Percentiles rank a stretch among this genome's conserved stretches.
phyloP scores from a whole-genome alignment of 2,797 vertebrate genomes.

The Poeciliopsis gracilis region DNA sequence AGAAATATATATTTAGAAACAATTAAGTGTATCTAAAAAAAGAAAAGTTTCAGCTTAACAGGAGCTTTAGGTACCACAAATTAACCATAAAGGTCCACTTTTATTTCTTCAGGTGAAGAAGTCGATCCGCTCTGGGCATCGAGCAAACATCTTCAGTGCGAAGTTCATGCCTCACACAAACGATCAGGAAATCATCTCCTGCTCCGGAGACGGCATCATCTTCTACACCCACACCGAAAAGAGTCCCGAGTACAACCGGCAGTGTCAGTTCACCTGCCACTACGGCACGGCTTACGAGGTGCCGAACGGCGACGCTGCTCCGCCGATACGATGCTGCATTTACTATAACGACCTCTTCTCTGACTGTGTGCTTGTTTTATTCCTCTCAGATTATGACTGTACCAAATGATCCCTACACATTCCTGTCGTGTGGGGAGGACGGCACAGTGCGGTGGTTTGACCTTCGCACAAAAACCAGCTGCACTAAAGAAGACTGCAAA shows the following conservation, averaged over 20 bases:
- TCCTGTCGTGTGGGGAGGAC: conserved; percentile 97
- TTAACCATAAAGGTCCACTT: neutral
- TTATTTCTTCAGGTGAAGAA: conserved; percentile 87
- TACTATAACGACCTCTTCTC: neutral
- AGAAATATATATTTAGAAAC: neutral
- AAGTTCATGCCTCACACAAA: conserved; percentile 98
- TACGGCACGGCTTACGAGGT: conserved; percentile 99
- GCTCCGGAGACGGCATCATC: conserved; percentile 97
- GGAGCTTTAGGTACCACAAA: conserved; percentile 3
- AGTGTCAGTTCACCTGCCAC: conserved; percentile 97
- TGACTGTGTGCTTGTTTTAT: neutral
- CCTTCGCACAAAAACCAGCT: conserved; percentile 95
- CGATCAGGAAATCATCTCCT: conserved; percentile 96
- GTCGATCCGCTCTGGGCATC: conserved; percentile 95
- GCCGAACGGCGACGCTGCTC: conserved; percentile 5
- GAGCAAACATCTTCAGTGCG: conserved; percentile 99
- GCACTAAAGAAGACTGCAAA: conserved; percentile 99
- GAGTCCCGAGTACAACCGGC: conserved; percentile 92
- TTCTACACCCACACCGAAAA: conserved; percentile 96
- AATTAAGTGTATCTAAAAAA: neutral
- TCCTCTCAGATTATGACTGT: conserved; percentile 92
- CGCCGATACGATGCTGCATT: neutral
- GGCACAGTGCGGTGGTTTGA: conserved; percentile 98
- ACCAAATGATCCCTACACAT: conserved; percentile 97
- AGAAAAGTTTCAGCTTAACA: neutral